These are phyloP conservation scores for Hippocampus mohnikei DNA, from an alignment of 2,113 vertebrate genomes.

Conservation along the genomic window DNA sequence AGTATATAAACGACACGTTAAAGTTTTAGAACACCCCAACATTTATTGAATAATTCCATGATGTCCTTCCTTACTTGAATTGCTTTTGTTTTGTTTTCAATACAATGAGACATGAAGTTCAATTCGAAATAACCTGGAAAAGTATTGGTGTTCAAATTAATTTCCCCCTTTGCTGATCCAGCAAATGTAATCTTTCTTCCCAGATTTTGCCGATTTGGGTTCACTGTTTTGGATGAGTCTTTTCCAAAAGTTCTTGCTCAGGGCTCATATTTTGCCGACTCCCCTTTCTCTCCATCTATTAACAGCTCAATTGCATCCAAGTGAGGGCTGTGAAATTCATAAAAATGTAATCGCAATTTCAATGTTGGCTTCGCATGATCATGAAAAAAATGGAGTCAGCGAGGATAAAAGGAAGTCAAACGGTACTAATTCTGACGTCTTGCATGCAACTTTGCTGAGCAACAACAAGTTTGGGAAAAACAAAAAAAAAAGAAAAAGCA, in stretches of 20 bases:
- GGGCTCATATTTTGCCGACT: background rate
- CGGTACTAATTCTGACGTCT: background rate
- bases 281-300: background rate
- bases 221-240: background rate
- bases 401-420: background rate
- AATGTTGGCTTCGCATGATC: too few relatives aligned
- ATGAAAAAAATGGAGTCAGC: too few relatives aligned
- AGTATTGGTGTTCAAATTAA: too few relatives aligned
- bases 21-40: too few relatives aligned
- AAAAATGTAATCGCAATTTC: too few relatives aligned
- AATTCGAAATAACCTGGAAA: too few relatives aligned
- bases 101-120: too few relatives aligned
- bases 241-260: background rate
- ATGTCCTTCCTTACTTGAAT: too few relatives aligned
- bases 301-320: background rate
- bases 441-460: conserved; percentile 54
- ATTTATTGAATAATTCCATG: too few relatives aligned
- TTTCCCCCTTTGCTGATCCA: background rate
- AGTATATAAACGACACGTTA: background rate
- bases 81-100: too few relatives aligned
- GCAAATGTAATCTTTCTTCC: too few relatives aligned
- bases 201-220: background rate
- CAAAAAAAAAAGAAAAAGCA: background rate
- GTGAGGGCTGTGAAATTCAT: too few relatives aligned
- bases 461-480: conserved; percentile 31